Evolutionary conservation across 2,113 vertebrate genomes (phyloP).

Genomic region (Zosterops lateralis): DNA sequence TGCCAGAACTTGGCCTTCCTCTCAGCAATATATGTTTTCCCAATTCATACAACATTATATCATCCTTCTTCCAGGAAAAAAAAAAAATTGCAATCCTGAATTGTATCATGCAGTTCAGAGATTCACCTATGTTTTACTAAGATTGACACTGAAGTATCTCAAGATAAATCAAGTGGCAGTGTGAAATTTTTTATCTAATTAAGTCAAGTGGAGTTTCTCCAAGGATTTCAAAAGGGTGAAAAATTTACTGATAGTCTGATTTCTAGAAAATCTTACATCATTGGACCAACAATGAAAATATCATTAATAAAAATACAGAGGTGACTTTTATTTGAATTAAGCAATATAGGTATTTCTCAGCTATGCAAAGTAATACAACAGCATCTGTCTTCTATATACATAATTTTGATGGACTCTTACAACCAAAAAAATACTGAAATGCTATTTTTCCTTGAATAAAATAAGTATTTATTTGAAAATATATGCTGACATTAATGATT

Average conservation of each 20-base stretch:
- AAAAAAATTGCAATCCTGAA: background rate
- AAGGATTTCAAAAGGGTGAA: background rate
- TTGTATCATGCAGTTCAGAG: background rate
- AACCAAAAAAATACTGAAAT: background rate
- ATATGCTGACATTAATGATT: background rate
- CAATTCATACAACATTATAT: background rate
- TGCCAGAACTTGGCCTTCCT: background rate
- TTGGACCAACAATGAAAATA: background rate
- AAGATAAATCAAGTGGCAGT: background rate
- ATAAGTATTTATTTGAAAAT: background rate
- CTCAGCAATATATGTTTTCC: background rate
- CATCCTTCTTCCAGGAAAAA: background rate
- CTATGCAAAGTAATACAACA: background rate
- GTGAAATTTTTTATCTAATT: background rate
- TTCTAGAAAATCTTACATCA: background rate
- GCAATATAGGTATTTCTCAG: background rate
- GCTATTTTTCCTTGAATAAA: background rate
- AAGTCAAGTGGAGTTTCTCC: background rate
- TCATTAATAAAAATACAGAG: background rate
- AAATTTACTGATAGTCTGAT: background rate
- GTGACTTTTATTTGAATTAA: background rate
- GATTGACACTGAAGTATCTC: background rate
- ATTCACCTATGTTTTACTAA: background rate
- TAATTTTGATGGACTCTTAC: background rate
- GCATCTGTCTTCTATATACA: background rate